Conservation (phyloP, 1,140 invertebrate genomes). For the Aphaenogaster ashmeadi region DNA sequence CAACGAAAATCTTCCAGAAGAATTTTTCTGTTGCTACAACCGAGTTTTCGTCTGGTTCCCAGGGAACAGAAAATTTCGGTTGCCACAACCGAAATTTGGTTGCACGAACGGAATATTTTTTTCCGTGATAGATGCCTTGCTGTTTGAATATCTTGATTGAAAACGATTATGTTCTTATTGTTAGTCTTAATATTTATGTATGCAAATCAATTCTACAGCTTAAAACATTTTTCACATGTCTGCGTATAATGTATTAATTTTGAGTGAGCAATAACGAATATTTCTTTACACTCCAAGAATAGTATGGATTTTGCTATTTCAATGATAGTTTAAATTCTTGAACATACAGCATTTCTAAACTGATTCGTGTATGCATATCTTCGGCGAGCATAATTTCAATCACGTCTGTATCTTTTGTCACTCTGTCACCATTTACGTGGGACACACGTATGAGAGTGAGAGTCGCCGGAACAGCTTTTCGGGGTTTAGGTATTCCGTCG, state of each 20-base stretch:
- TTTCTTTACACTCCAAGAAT: not conserved
- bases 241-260: not conserved
- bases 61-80: no score
- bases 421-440: not conserved
- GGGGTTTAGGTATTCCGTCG: not conserved
- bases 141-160: not conserved
- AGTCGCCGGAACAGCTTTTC: conserved; percentile 15
- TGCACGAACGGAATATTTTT: no score
- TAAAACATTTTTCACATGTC: not conserved
- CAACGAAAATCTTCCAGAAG: no score
- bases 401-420: conserved; percentile 21
- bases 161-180: not conserved
- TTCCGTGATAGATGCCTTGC: not conserved
- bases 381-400: not conserved
- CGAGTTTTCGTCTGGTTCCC: no score
- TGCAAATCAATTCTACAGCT: not conserved
- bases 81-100: no score
- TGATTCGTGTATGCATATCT: not conserved
- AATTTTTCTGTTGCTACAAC: no score
- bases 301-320: not conserved
- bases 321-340: not conserved
- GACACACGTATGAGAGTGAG: not conserved
- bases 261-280: not conserved
- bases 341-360: not conserved
- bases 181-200: not conserved